Evolutionary conservation across 2,888 invertebrate species (phyloP).

Genomic region (Troides helena): DNA sequence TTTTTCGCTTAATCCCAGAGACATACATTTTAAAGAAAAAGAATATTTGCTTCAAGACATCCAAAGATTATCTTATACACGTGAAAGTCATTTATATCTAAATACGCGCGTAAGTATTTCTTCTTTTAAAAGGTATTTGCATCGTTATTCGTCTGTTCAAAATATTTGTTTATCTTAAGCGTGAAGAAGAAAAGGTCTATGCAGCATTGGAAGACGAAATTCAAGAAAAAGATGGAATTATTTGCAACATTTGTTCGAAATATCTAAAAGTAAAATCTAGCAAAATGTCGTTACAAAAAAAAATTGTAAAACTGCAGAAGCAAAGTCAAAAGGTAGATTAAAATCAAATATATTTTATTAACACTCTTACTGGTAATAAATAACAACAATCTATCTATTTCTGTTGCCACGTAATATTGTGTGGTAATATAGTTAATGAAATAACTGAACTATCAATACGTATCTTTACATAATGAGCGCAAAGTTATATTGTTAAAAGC

Average conservation of each 20-base stretch:
- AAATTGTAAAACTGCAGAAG: conserved; percentile 52
- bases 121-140: background rate
- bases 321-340: conserved; percentile 39
- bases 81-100: conserved; percentile 57
- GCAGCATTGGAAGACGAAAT: conserved; percentile 39
- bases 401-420: background rate
- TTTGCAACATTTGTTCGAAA: conserved; percentile 47
- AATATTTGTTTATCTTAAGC: background rate
- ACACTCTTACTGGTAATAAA: background rate
- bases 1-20: conserved; percentile 36
- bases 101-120: conserved; percentile 38
- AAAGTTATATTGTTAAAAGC: background rate
- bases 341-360: background rate
- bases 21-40: conserved; percentile 77
- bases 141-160: background rate
- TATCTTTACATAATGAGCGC: no score
- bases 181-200: conserved; percentile 37
- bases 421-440: background rate
- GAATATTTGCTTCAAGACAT: conserved; percentile 72
- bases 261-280: conserved; percentile 47
- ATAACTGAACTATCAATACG: background rate
- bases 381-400: background rate
- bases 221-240: conserved; percentile 45
- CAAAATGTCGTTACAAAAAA: conserved; percentile 49
- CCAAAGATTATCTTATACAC: conserved; percentile 39